These are phyloP conservation scores for Aphrophora alni DNA, from an alignment of 2,888 invertebrate genomes.

Conservation along the genomic window DNA sequence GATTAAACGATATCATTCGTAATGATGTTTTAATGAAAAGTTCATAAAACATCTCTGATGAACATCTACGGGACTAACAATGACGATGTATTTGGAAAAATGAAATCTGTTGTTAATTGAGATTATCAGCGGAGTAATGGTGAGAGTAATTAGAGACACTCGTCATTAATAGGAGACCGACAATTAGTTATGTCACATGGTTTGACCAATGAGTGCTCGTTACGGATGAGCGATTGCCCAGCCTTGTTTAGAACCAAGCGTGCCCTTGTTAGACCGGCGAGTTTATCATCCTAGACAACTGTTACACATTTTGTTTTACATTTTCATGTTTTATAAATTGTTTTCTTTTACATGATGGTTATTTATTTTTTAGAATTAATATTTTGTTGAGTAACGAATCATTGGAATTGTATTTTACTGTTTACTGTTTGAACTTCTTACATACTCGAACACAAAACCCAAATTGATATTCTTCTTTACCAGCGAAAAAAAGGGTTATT, in stretches of 20 bases:
- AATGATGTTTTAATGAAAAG: too few species aligned
- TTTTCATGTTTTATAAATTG: background rate
- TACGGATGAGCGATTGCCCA: slow-evolving; percentile 27
- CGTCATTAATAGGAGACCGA: background rate
- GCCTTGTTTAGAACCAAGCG: background rate
- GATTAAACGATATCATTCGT: too few species aligned
- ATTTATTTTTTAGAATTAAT: too few species aligned
- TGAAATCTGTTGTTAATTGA: background rate
- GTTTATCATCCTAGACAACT: background rate
- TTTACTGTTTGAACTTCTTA: too few species aligned
- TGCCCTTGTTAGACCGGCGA: too few species aligned
- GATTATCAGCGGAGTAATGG: background rate
- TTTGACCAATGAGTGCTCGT: slow-evolving; percentile 29
- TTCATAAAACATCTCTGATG: too few species aligned
- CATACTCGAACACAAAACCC: too few species aligned
- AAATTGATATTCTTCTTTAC: too few species aligned
- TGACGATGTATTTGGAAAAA: background rate
- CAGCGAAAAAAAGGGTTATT: too few species aligned
- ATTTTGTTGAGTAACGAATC: too few species aligned
- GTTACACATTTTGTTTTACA: background rate
- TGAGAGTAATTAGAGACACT: background rate
- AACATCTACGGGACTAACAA: background rate
- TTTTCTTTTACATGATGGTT: background rate
- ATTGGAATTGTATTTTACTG: too few species aligned
- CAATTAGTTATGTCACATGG: background rate